phyloP scores from a whole-genome alignment of 1,140 invertebrate species.

The Drosophila lowei region DNA sequence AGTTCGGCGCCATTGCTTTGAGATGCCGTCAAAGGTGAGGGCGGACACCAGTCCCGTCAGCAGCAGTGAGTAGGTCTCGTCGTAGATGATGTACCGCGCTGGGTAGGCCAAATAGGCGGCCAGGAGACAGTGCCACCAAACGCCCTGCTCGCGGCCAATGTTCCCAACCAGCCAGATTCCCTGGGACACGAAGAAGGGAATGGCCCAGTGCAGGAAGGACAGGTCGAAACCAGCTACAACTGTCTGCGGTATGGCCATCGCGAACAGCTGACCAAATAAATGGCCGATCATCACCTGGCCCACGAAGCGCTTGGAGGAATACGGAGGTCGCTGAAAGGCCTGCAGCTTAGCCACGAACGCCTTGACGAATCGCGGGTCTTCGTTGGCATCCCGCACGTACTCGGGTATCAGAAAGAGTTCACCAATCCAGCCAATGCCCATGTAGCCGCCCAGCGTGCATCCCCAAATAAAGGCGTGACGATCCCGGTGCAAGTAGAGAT shows the following conservation, averaged over 20 bases:
- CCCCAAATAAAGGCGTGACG: slow-evolving; percentile 95
- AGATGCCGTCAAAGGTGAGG: slow-evolving; percentile 88
- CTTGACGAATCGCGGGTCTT: slow-evolving; percentile 88
- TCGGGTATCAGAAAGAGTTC: slow-evolving; percentile 93
- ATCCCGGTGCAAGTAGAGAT: slow-evolving; percentile 94
- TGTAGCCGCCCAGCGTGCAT: slow-evolving; percentile 92
- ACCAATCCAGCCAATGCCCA: slow-evolving; percentile 92
- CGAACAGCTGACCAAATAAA: slow-evolving; percentile 90
- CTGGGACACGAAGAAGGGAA: slow-evolving; percentile 89
- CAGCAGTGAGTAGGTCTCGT: slow-evolving; percentile 88
- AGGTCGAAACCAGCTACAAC: slow-evolving; percentile 88
- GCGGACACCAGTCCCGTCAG: slow-evolving; percentile 87
- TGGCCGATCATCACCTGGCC: slow-evolving; percentile 91
- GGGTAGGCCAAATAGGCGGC: slow-evolving; percentile 88
- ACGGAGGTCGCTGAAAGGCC: slow-evolving; percentile 89
- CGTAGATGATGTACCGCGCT: slow-evolving; percentile 87
- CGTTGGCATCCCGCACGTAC: slow-evolving; percentile 94
- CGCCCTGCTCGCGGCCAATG: slow-evolving; percentile 91
- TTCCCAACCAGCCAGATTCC: slow-evolving; percentile 96
- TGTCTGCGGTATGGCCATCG: slow-evolving; percentile 90
- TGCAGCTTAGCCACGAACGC: slow-evolving; percentile 87
- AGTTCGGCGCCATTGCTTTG: slow-evolving; percentile 90
- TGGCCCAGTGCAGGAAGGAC: slow-evolving; percentile 87
- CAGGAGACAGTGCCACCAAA: slow-evolving; percentile 87
- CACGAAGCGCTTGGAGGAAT: slow-evolving; percentile 89